phyloP scores from a whole-genome alignment of 2,797 vertebrate species.

The Odontamblyopus rebecca region DNA sequence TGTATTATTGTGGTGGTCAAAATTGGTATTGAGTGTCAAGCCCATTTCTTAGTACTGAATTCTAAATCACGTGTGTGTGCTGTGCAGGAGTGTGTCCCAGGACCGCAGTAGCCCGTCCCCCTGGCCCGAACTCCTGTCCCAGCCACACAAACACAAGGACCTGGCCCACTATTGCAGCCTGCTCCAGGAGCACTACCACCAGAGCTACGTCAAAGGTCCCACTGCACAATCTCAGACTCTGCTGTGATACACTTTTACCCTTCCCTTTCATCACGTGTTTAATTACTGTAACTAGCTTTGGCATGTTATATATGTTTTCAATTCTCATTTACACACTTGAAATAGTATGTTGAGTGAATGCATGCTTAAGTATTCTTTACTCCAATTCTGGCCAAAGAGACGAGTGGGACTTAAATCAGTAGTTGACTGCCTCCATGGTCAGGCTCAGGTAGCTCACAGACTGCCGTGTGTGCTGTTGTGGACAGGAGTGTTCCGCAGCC shows the following conservation, averaged over 20 bases:
- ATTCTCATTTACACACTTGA: too few species aligned
- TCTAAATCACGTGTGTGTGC: slow-evolving; percentile 6
- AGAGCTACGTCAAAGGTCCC: slow-evolving; percentile 79
- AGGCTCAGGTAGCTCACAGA: not conserved
- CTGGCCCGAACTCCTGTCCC: slow-evolving; percentile 84
- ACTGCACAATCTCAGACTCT: not conserved
- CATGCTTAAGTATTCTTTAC: too few species aligned
- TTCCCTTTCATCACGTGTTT: not conserved
- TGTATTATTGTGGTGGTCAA: too few species aligned
- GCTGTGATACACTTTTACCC: not conserved
- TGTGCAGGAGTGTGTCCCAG: slow-evolving; percentile 84
- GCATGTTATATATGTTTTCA: too few species aligned
- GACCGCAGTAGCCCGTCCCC: slow-evolving; percentile 82
- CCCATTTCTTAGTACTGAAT: too few species aligned
- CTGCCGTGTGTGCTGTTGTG: slow-evolving; percentile 3
- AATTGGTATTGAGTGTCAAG: not conserved
- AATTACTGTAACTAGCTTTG: not conserved
- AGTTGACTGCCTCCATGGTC: too few species aligned
- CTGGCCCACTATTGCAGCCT: slow-evolving; percentile 88
- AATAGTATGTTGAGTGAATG: too few species aligned
- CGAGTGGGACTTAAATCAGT: too few species aligned
- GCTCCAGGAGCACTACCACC: slow-evolving; percentile 94
- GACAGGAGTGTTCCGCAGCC: slow-evolving; percentile 89
- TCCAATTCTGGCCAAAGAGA: too few species aligned
- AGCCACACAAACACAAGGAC: slow-evolving; percentile 87